These are phyloP conservation scores for Gila orcuttii DNA, from an alignment of 2,113 vertebrate species.

Conservation along the genomic window DNA sequence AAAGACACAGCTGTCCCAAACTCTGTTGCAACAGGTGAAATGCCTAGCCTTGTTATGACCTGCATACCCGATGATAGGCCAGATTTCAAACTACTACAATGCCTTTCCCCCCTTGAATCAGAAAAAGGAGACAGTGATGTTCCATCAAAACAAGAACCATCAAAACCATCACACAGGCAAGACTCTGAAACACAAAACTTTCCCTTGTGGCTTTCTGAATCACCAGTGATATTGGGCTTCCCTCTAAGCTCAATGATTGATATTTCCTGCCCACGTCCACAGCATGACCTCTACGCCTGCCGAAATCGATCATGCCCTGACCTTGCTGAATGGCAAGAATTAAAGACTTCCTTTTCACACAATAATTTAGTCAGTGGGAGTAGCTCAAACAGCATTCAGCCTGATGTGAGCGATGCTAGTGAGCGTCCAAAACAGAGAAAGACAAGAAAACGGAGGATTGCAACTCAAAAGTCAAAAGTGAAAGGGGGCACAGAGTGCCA, in stretches of 20 bases:
- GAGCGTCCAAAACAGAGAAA: not conserved
- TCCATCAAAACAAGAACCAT: not conserved
- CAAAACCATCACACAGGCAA: not conserved
- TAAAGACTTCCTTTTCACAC: not conserved
- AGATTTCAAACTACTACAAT: slow-evolving; percentile 60
- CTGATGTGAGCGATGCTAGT: not conserved
- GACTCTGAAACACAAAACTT: not conserved
- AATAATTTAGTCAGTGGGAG: not conserved
- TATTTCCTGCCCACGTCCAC: not conserved
- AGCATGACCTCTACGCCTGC: not conserved
- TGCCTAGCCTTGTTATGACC: not conserved
- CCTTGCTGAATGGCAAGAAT: not conserved
- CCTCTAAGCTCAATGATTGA: slow-evolving; percentile 40
- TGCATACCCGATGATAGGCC: not conserved
- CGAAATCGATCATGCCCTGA: slow-evolving; percentile 10
- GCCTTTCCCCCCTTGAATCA: slow-evolving; percentile 67
- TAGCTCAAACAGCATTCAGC: not conserved
- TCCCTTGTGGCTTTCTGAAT: slow-evolving; percentile 56
- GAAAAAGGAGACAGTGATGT: slow-evolving; percentile 21
- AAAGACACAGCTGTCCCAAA: not conserved
- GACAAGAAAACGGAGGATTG: not conserved
- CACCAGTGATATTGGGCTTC: slow-evolving; percentile 46
- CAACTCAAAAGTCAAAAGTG: not conserved
- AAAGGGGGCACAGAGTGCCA: not conserved
- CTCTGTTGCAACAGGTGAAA: not conserved